These are phyloP conservation scores for Erynnis tages DNA, from an alignment of 2,888 invertebrate genomes.

Conservation along the genomic window DNA sequence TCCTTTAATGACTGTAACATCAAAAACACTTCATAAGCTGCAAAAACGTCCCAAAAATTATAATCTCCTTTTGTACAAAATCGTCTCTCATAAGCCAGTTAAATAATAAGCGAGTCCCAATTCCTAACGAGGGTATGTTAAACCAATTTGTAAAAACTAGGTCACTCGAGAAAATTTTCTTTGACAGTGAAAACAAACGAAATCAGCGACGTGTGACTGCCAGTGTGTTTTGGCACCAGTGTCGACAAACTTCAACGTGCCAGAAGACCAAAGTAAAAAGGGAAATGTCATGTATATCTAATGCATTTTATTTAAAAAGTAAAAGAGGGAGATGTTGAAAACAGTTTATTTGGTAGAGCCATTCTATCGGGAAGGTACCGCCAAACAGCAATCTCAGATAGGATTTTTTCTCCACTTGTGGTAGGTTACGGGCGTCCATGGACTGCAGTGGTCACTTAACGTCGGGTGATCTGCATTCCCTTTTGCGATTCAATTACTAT, in stretches of 20 bases:
- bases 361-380: too few species aligned
- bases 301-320: not conserved
- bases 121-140: constrained; percentile 24
- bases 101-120: constrained; percentile 15
- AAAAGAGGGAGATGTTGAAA: too few species aligned
- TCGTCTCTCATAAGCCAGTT: constrained; percentile 7
- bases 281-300: not conserved
- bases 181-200: constrained; percentile 16
- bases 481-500: too few species aligned
- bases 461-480: too few species aligned
- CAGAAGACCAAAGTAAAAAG: too few species aligned
- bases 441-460: too few species aligned
- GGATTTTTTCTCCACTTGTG: too few species aligned
- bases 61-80: not conserved
- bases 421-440: too few species aligned
- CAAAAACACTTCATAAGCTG: not conserved
- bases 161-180: constrained; percentile 16
- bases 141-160: constrained; percentile 2
- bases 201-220: constrained; percentile 16
- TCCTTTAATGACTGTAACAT: too few species aligned
- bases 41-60: not conserved
- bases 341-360: too few species aligned
- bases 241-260: not conserved
- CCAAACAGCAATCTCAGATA: too few species aligned
- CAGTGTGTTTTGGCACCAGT: constrained; percentile 22